Conservation (phyloP, 1,140 invertebrate genomes). For the Leguminivora glycinivorella region DNA sequence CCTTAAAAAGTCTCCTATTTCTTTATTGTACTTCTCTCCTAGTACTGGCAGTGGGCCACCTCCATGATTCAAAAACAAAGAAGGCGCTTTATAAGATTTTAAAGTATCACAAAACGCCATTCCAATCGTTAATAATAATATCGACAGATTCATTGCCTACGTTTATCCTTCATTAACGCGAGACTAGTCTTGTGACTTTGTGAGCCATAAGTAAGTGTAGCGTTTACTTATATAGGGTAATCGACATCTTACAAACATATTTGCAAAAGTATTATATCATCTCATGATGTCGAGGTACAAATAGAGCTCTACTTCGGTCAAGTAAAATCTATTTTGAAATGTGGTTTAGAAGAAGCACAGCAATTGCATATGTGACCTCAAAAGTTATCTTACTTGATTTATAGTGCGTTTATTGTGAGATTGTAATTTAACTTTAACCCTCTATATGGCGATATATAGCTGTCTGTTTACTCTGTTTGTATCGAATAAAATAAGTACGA, state of each 20-base stretch:
- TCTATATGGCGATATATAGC: too few species aligned
- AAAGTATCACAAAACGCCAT: not conserved
- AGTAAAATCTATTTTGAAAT: not conserved
- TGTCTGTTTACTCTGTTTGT: too few species aligned
- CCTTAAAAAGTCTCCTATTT: slow-evolving; percentile 15
- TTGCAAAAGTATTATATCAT: not conserved
- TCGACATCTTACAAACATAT: too few species aligned
- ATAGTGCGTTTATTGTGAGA: not conserved
- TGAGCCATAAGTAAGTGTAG: too few species aligned
- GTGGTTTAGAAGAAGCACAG: not conserved
- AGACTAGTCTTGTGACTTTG: not conserved
- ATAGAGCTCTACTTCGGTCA: not conserved
- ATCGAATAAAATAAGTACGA: too few species aligned
- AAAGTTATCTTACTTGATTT: not conserved
- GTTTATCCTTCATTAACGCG: not conserved
- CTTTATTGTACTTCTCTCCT: slow-evolving; percentile 18
- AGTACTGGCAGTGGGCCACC: slow-evolving; percentile 25
- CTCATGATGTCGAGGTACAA: too few species aligned
- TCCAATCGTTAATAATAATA: not conserved
- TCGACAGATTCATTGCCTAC: not conserved
- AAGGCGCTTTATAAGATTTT: slow-evolving; percentile 9
- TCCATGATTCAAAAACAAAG: slow-evolving; percentile 30
- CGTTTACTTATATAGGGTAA: too few species aligned
- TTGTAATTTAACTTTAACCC: too few species aligned
- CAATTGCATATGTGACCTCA: not conserved